These are phyloP conservation scores for Hystrix brachyura DNA, from an alignment of 2,113 vertebrate species.

Conservation along the genomic window DNA sequence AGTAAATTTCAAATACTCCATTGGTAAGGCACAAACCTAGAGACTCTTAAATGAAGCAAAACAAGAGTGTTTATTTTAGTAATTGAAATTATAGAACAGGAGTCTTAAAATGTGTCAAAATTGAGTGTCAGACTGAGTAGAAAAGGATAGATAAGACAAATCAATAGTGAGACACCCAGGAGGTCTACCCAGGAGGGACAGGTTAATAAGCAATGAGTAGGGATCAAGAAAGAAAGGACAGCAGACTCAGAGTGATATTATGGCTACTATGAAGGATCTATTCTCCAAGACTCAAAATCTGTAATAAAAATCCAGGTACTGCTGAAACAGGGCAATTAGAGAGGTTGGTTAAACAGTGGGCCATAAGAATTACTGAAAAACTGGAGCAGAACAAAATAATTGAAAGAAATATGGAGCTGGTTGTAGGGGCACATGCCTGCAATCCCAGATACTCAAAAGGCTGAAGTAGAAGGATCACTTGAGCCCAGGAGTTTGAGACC, in stretches of 20 bases:
- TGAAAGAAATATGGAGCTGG: not conserved
- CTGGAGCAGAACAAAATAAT: not conserved
- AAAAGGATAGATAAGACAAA: not conserved
- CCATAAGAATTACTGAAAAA: not conserved
- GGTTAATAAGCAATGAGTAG: not conserved
- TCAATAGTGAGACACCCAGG: not conserved
- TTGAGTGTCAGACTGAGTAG: not conserved
- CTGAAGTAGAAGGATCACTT: not conserved
- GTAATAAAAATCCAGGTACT: not conserved
- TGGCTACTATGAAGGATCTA: not conserved
- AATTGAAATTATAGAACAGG: not conserved
- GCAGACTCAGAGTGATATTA: rapidly evolving
- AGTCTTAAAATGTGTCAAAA: not conserved
- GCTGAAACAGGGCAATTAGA: not conserved
- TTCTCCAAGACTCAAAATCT: not conserved
- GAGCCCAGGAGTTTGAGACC: not conserved
- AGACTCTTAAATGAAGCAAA: not conserved
- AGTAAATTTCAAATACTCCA: not conserved
- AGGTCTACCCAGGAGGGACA: not conserved
- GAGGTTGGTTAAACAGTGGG: not conserved
- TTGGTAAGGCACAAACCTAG: not conserved
- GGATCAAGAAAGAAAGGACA: not conserved
- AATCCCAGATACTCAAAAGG: not conserved
- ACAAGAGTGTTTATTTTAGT: not conserved
- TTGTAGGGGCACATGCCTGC: not conserved